Base-by-base conservation (phyloP, 2,113 vertebrate species). In the Lophotis ruficrista region DNA sequence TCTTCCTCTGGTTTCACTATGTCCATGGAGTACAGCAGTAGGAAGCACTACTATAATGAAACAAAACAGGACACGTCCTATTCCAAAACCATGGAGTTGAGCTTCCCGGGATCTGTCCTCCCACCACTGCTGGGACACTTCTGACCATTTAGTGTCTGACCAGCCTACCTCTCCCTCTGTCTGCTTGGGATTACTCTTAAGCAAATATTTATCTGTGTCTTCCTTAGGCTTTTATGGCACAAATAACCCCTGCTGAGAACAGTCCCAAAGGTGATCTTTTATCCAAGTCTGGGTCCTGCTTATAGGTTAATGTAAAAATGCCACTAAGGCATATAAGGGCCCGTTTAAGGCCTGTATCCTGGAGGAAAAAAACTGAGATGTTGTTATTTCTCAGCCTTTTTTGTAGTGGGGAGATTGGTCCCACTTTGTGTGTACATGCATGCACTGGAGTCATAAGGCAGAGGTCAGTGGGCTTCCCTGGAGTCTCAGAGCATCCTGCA, bases 381-480 rank as follows among this genome's bases (percentile, higher is more conserved):
- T 24, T 58, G 23, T 37, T 73, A 48, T 64, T 76, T 62, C 17
- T 10, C 33, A 33, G 13, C 17, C 12, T 64, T 70, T 62, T 93
- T 56, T 51, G 47, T 58, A 58, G 27, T n/a, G 38, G 14, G 7
- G 17, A 80, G 24, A 43, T 60, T 54, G 35, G 50, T 83, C 57
- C 27, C 5, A 33, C 17, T 71, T 48, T 33, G 14, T 8, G 14
- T 53, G 35, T 48, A 17, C 24, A 10, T 37, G 27, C 27, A 16
- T 7, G 37, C 23, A 37, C 13, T 15, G 41, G 41, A 73, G 10
- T 62, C 2, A 0, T 21, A 72, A 66, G 0, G 1, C 0, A 1
- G n/a, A 43, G 60, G 30, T 77, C 76, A 80, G 21, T 12, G 1
- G 41, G 48, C 38, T 71, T 68, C 35, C n/a, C 28, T 70, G 71